These are phyloP conservation scores for Drosophila peninsularis DNA, from an alignment of 2,888 invertebrate genomes.

Conservation along the genomic window DNA sequence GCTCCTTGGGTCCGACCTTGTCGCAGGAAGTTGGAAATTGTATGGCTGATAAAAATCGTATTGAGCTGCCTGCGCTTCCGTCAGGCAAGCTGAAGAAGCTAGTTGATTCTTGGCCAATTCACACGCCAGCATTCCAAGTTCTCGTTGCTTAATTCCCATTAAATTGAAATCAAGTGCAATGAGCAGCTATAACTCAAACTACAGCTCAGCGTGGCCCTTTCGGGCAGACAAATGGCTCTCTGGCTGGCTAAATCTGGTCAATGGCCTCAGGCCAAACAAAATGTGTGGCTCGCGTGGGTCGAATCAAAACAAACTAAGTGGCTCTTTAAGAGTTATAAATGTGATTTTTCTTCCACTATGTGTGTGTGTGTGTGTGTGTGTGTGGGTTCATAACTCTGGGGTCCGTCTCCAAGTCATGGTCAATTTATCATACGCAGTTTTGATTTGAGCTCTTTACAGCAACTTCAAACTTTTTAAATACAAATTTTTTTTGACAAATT, in stretches of 20 bases:
- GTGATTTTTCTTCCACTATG: slow-evolving; percentile 26
- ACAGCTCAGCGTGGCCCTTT: slow-evolving; percentile 44
- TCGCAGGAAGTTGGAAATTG: slow-evolving; percentile 71
- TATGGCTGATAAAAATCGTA: slow-evolving; percentile 72
- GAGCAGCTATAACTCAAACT: slow-evolving; percentile 3
- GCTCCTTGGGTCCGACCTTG: slow-evolving; percentile 57
- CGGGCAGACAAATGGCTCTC: slow-evolving; percentile 20
- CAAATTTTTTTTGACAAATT: slow-evolving; percentile 64
- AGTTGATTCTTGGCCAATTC: slow-evolving; percentile 31
- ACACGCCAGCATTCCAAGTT: slow-evolving; percentile 43
- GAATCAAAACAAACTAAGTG: slow-evolving; percentile 77
- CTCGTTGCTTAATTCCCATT: slow-evolving; percentile 44
- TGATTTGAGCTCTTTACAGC: slow-evolving; percentile 43
- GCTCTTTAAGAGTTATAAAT: slow-evolving; percentile 68
- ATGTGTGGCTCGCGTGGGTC: slow-evolving; percentile 63
- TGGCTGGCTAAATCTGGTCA: slow-evolving; percentile 59
- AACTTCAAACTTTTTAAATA: slow-evolving; percentile 2
- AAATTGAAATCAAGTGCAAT: slow-evolving; percentile 73
- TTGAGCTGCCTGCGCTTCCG: slow-evolving; percentile 57
- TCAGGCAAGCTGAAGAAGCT: slow-evolving; percentile 7
- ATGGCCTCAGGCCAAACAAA: slow-evolving; percentile 58
- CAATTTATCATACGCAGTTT: slow-evolving; percentile 72
- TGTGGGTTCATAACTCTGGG: slow-evolving; percentile 35
- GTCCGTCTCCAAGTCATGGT: slow-evolving; percentile 60
- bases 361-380: slow-evolving; percentile 21